Conservation (phyloP, 2,113 vertebrate genomes). For the Amia ocellicauda region DNA sequence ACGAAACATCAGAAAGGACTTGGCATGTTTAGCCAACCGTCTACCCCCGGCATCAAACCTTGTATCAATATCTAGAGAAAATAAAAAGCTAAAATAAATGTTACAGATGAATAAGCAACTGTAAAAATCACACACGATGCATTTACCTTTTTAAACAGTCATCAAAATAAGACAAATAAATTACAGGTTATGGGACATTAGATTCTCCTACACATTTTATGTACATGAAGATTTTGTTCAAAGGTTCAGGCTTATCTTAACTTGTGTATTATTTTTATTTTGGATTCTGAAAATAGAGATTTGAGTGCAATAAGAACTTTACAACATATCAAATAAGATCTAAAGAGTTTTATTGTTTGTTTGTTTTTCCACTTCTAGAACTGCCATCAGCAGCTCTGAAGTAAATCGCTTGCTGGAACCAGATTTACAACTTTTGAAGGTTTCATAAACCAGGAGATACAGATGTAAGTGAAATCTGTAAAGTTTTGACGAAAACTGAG, state of each 20-base stretch:
- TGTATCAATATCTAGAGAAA: slow-evolving; percentile 3
- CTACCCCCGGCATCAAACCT: background rate
- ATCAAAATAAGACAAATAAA: slow-evolving; percentile 46
- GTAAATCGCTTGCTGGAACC: no score
- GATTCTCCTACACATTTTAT: slow-evolving; percentile 52
- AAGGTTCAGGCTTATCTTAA: background rate
- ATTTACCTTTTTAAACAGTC: background rate
- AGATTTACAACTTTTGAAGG: no score
- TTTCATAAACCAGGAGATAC: no score
- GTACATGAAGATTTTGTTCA: slow-evolving; percentile 42
- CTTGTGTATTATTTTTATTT: slow-evolving; percentile 28
- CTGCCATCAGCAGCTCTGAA: no score
- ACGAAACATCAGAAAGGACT: no score
- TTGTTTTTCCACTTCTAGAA: no score
- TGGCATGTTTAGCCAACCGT: no score
- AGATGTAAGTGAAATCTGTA: no score
- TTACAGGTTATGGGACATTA: slow-evolving; percentile 48
- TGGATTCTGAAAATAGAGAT: slow-evolving; percentile 36
- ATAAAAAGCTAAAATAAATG: background rate
- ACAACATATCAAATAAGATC: no score
- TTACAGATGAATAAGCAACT: slow-evolving; percentile 2
- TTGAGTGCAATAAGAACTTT: no score
- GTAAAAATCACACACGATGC: slow-evolving; percentile 2
- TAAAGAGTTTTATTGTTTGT: no score
- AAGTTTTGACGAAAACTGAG: no score